phyloP scores from a whole-genome alignment of 2,113 vertebrate species.

The Ibidorhyncha struthersii region DNA sequence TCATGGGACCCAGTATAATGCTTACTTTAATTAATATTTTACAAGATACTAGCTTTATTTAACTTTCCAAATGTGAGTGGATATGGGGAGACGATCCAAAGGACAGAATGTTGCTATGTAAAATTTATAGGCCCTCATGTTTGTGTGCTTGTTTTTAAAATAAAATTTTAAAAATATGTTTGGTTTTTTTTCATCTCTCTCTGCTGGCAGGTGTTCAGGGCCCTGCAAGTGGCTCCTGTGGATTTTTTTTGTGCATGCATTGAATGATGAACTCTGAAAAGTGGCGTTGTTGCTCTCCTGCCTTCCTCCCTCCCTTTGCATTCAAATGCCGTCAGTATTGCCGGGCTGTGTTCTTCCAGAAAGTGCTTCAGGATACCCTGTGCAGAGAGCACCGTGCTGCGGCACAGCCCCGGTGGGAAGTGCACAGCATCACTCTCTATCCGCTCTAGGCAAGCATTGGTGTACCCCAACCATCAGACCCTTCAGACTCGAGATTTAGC shows the following conservation, averaged over 20 bases:
- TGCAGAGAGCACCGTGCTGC: neutral
- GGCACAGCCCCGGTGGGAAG: neutral
- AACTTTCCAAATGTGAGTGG: neutral
- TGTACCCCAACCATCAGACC: neutral
- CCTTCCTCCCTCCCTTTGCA: neutral
- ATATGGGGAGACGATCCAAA: neutral
- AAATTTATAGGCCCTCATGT: neutral
- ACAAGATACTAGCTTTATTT: slow-evolving; percentile 10
- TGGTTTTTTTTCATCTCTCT: neutral
- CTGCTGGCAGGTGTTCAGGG: neutral
- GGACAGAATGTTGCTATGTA: neutral
- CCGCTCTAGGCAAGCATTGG: neutral
- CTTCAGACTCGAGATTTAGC: neutral
- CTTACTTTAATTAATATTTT: slow-evolving; percentile 45
- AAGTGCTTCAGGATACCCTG: neutral
- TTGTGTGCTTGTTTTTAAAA: neutral
- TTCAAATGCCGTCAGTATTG: rapidly evolving
- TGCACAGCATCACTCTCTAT: neutral
- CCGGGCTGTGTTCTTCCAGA: neutral
- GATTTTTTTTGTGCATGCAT: neutral
- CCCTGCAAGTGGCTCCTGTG: neutral
- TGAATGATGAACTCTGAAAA: neutral
- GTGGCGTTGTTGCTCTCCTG: neutral
- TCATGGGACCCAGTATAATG: neutral
- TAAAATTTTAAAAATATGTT: neutral